Percentiles rank a stretch among this genome's conserved stretches.
These are phyloP conservation scores for Sialia sialis DNA, from an alignment of 2,113 vertebrate species.

Conservation along the genomic window DNA sequence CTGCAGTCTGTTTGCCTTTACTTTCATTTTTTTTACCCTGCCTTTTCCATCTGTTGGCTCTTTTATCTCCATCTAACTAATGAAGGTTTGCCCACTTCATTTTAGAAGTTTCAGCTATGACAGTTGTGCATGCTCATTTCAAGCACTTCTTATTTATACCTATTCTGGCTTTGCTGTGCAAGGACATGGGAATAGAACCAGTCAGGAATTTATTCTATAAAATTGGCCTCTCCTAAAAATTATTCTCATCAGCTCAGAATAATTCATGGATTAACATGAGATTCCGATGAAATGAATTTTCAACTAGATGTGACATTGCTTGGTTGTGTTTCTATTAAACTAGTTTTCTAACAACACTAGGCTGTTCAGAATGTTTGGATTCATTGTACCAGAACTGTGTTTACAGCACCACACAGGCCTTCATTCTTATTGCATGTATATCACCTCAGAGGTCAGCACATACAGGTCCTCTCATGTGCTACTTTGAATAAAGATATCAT, in stretches of 20 bases:
- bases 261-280: neutral
- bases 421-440: neutral
- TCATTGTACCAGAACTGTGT: neutral
- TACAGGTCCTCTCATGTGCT: neutral
- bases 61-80: neutral
- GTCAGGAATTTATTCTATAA: neutral
- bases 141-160: neutral
- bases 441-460: neutral
- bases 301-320: neutral
- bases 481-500: neutral
- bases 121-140: neutral
- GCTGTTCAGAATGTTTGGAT: neutral
- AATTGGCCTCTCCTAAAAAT: neutral
- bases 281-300: neutral
- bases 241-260: neutral
- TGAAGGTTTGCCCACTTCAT: neutral
- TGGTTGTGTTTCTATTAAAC: neutral
- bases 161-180: neutral
- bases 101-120: neutral
- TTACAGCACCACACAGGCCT: neutral
- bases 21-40: neutral
- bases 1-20: neutral
- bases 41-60: neutral
- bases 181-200: neutral
- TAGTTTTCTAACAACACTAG: neutral